Base-by-base conservation (phyloP, 2,888 invertebrate genomes). In the Tiliacea citrago region DNA sequence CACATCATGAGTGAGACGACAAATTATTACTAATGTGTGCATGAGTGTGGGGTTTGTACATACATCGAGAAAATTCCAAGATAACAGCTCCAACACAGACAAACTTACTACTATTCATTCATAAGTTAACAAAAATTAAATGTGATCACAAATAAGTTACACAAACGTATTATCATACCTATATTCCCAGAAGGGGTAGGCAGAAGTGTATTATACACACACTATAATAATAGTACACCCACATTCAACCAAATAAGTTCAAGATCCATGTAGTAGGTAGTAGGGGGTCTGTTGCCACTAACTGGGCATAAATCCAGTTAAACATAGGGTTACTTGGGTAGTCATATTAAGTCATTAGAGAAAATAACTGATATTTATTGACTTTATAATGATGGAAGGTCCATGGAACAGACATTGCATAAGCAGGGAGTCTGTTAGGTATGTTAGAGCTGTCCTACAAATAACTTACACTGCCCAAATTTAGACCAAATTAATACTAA, bases 31-130 rank as follows among this genome's bases (percentile, higher is more conserved):
- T 62, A 42, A 35, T 35, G 13, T 53, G 18, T 51, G 39, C 42
- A 78, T 60, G 72, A 78, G n/a, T 63, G 29, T 51, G 51, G 24
- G 58, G 24, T 58, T 67, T 51, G 42, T n/a, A 55, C 39, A 39
- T 42, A 39, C 18, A 58, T 39, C 13, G 6, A 51, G 18, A 61
- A 60, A 55, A 49, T 73, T 62, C 62, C 21, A 49, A 61, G 21
- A n/a, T 70, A 70, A n/a, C 2, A 76, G 9, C 13, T 57, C 24
- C 13, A 47, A 21, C 29, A 70, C 18, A 51, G 45, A 24, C 12
- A 29, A 45, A 24, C 8, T 51, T 47, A 53, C 24, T 58, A 24
- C 21, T 24, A 45, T 13, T 67, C 49, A 75, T 73, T 73, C n/a
- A 0, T 60, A 21, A 0, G 8, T 12, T 13, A 10, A 21, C 47